Percentiles rank a stretch among this genome's conserved stretches.
phyloP scores from a whole-genome alignment of 2,113 vertebrate species.

The Misgurnus anguillicaudatus region DNA sequence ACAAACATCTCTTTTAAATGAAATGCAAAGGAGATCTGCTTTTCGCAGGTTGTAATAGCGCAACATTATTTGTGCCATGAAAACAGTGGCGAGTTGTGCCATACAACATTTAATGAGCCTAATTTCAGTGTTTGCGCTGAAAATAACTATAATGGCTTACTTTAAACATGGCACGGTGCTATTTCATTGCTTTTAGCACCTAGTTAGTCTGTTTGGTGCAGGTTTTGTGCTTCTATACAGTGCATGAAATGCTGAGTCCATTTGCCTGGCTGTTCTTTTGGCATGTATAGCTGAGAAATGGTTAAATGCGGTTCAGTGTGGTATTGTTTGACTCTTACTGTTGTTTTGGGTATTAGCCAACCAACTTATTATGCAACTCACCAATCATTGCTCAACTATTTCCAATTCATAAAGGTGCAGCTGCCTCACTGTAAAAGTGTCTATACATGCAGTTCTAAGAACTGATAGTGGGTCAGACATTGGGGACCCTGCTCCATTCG shows the following conservation, averaged over 20 bases:
- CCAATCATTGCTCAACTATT: background rate
- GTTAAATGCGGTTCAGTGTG: conserved; percentile 58
- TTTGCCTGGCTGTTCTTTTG: conserved; percentile 39
- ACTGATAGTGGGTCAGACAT: conserved; percentile 10
- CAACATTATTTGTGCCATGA: too few relatives aligned
- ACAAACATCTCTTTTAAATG: too few relatives aligned
- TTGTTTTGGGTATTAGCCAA: background rate
- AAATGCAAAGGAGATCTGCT: too few relatives aligned
- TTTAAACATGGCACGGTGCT: too few relatives aligned
- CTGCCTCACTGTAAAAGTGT: conserved; percentile 21
- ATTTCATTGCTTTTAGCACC: too few relatives aligned
- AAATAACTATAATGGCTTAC: too few relatives aligned
- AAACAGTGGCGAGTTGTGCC: too few relatives aligned
- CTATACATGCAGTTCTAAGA: conserved; percentile 1
- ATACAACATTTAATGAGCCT: too few relatives aligned
- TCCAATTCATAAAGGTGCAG: conserved; percentile 16
- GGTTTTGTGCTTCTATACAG: conserved; percentile 52
- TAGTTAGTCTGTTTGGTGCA: background rate
- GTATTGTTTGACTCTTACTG: conserved; percentile 13
- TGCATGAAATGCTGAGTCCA: conserved; percentile 55
- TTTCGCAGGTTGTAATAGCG: too few relatives aligned
- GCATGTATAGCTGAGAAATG: conserved; percentile 44
- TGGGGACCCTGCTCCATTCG: background rate
- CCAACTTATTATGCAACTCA: background rate
- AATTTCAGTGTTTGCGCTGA: too few relatives aligned